phyloP scores from a whole-genome alignment of 2,797 vertebrate species.

The Delichon dasypus region DNA sequence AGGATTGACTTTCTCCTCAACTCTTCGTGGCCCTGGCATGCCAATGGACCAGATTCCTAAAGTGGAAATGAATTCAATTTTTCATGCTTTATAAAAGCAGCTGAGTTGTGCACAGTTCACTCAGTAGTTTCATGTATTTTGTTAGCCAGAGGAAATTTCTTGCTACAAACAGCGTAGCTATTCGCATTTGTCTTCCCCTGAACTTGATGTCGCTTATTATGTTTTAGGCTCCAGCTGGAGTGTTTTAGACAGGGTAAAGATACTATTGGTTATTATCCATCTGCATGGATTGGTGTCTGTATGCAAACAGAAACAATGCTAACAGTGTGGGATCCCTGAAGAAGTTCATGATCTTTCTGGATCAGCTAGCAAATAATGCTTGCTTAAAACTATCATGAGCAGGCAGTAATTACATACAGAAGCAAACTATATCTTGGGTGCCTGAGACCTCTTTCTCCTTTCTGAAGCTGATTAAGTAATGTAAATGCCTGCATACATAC shows the following conservation, averaged over 20 bases:
- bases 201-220: neutral
- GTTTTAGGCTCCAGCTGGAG: neutral
- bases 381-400: neutral
- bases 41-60: neutral
- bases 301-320: neutral
- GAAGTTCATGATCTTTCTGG: constrained; percentile 10
- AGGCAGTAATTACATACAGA: neutral
- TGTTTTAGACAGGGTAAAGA: neutral
- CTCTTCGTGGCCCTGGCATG: neutral
- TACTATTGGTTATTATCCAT: neutral
- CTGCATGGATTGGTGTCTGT: neutral
- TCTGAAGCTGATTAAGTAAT: constrained; percentile 23
- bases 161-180: neutral
- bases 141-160: neutral
- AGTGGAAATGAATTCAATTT: neutral
- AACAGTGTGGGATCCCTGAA: neutral
- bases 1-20: neutral
- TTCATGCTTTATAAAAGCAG: neutral
- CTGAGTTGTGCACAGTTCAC: neutral
- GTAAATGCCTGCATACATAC: constrained; percentile 6
- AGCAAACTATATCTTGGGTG: neutral
- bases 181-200: neutral
- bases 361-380: neutral
- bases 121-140: neutral
- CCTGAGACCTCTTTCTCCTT: neutral